phyloP scores from a whole-genome alignment of 2,113 vertebrate genomes.

The Dinomys branickii region DNA sequence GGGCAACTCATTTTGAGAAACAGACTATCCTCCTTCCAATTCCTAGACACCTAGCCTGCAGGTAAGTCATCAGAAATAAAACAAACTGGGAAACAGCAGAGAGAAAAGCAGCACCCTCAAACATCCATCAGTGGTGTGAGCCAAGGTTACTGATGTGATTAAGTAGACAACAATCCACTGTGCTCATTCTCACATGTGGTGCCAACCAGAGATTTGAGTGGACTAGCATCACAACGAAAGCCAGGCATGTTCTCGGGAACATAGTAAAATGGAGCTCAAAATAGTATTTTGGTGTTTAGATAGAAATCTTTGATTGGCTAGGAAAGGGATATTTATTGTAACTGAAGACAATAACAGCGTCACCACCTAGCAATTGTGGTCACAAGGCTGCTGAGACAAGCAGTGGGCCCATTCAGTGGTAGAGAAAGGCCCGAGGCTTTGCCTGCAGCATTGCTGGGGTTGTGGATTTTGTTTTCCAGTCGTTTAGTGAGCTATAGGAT shows the following conservation, averaged over 20 bases:
- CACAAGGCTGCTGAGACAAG: not conserved
- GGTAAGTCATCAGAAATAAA: constrained; percentile 76
- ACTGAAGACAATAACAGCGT: constrained; percentile 44
- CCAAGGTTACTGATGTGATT: constrained; percentile 20
- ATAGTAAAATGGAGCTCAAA: not conserved
- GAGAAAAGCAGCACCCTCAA: not conserved
- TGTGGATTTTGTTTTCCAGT: not conserved
- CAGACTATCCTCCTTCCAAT: constrained; percentile 35
- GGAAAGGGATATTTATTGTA: constrained; percentile 25
- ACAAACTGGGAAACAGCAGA: constrained; percentile 46
- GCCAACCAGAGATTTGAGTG: constrained; percentile 7
- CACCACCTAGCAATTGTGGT: constrained; percentile 4
- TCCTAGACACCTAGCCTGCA: constrained; percentile 31
- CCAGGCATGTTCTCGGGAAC: not conserved
- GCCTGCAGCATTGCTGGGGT: not conserved
- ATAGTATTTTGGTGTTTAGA: constrained; percentile 21
- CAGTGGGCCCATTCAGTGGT: not conserved
- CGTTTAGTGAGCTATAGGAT: not conserved
- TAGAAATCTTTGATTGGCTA: constrained; percentile 17
- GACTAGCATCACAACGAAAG: not conserved
- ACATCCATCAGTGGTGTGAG: constrained; percentile 52
- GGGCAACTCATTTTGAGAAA: constrained; percentile 71
- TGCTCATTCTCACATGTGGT: constrained; percentile 8
- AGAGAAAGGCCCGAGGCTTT: not conserved
- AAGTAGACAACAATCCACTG: not conserved